These are phyloP conservation scores for Holothuria scabra DNA, from an alignment of 53 echinoderm and acorn worm species.

Conservation along the genomic window DNA sequence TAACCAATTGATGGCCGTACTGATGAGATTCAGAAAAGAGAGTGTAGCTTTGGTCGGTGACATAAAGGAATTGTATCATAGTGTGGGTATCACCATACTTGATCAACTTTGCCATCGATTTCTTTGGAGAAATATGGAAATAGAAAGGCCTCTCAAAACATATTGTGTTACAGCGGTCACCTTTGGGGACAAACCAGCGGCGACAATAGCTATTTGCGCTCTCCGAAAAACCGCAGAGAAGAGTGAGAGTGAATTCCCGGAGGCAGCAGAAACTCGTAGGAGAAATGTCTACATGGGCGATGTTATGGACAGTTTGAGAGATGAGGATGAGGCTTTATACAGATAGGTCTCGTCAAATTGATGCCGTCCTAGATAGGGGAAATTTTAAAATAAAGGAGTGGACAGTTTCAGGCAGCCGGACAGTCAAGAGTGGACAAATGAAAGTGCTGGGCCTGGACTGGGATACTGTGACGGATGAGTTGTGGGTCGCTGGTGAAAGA, in stretches of 20 bases:
- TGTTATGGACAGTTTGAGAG: constrained; percentile 1
- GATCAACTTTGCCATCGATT: constrained; percentile 72
- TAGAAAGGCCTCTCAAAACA: constrained; percentile 21
- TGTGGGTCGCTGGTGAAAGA: not conserved
- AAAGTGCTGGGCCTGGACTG: not conserved
- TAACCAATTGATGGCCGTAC: constrained; percentile 65
- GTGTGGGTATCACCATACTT: constrained; percentile 57
- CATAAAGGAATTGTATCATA: constrained; percentile 70
- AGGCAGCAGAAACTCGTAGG: constrained; percentile 16
- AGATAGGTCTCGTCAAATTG: not conserved
- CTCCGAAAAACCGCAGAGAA: constrained; percentile 50
- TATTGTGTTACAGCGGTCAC: constrained; percentile 54
- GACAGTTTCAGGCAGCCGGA: constrained; percentile 13
- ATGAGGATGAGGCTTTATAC: not conserved
- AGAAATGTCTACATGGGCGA: constrained; percentile 37
- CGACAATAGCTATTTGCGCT: constrained; percentile 58
- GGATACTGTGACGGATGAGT: not conserved
- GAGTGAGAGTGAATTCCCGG: not conserved
- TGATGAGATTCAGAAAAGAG: constrained; percentile 64
- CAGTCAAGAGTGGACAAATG: not conserved
- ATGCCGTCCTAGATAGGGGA: constrained; percentile 25
- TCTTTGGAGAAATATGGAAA: constrained; percentile 56
- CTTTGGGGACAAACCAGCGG: constrained; percentile 52
- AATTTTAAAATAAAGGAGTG: constrained; percentile 61
- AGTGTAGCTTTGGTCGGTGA: constrained; percentile 58